Percentiles rank a stretch among this genome's conserved stretches.
Conservation (phyloP, 2,797 vertebrate species). For the Heliangelus exortis region DNA sequence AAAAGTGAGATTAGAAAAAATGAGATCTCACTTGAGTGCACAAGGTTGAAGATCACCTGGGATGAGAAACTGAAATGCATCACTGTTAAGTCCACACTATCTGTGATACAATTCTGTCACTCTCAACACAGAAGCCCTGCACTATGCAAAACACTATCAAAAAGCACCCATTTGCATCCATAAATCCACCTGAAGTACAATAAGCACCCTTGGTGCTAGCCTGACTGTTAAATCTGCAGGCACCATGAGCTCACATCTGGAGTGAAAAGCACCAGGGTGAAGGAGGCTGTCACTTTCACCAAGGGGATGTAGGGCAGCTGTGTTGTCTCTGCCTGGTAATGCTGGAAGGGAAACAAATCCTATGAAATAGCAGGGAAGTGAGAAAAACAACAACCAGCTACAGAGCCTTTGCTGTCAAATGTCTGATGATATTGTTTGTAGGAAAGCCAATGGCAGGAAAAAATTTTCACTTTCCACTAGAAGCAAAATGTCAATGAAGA, state of each 20-base stretch:
- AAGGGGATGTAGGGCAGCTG: fast-evolving
- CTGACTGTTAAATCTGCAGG: not conserved
- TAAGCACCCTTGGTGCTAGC: not conserved
- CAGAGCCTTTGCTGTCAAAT: not conserved
- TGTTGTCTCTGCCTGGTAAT: not conserved
- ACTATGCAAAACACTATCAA: not conserved
- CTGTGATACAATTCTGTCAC: not conserved
- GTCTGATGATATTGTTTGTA: not conserved
- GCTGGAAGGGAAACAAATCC: not conserved
- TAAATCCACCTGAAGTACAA: not conserved
- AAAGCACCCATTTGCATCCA: not conserved
- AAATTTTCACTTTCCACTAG: constrained; percentile 6
- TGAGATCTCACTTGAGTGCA: not conserved
- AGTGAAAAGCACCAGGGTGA: not conserved
- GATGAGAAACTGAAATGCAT: not conserved
- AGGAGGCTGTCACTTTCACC: not conserved
- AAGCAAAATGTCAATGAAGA: not conserved
- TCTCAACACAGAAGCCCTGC: not conserved
- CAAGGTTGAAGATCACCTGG: not conserved
- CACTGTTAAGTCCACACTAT: not conserved
- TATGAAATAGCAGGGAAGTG: not conserved
- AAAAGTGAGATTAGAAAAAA: not conserved
- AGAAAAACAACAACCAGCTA: not conserved
- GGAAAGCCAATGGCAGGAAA: not conserved
- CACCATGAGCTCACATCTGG: not conserved